phyloP scores from a whole-genome alignment of 2,113 vertebrate species.

The Prietella phreatophila region DNA sequence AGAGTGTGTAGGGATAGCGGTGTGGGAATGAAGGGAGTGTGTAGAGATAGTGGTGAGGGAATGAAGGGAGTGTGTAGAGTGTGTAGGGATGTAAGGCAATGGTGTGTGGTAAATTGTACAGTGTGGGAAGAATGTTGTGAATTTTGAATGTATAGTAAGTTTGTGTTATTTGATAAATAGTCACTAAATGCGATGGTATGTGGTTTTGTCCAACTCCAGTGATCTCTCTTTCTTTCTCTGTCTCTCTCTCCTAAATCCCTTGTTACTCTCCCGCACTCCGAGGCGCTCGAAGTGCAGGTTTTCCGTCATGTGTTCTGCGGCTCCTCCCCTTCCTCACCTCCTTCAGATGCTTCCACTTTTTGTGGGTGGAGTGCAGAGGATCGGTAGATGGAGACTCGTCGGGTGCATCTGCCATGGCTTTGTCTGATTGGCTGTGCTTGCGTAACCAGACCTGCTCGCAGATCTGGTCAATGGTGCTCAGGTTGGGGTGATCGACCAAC shows the following conservation, averaged over 20 bases:
- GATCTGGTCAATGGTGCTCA: constrained; percentile 79
- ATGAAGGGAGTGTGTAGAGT: not conserved
- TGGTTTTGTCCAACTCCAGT: constrained; percentile 50
- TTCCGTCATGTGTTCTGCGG: constrained; percentile 81
- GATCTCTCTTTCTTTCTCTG: constrained; percentile 51
- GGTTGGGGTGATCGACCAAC: constrained; percentile 88
- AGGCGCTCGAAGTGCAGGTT: constrained; percentile 79
- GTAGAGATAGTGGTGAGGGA: not conserved
- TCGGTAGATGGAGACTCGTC: constrained; percentile 53
- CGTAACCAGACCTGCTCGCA: constrained; percentile 84
- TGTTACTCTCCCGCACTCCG: constrained; percentile 80
- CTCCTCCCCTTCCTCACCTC: constrained; percentile 81
- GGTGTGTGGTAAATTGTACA: constrained; percentile 1
- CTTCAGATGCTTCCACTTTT: constrained; percentile 78
- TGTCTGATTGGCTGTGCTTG: constrained; percentile 65
- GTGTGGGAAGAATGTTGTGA: constrained; percentile 6
- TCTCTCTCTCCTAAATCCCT: constrained; percentile 15
- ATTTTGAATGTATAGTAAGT: constrained; percentile 11
- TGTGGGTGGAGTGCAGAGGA: constrained; percentile 58
- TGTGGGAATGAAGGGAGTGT: too few relatives aligned
- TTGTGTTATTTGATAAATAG: constrained; percentile 64
- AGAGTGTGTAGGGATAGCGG: too few relatives aligned
- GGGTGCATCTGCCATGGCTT: constrained; percentile 54
- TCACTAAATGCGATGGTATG: constrained; percentile 66
- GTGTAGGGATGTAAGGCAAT: not conserved